Evolutionary conservation across 1,140 invertebrate genomes (phyloP).

Genomic region (Ericerus pela): DNA sequence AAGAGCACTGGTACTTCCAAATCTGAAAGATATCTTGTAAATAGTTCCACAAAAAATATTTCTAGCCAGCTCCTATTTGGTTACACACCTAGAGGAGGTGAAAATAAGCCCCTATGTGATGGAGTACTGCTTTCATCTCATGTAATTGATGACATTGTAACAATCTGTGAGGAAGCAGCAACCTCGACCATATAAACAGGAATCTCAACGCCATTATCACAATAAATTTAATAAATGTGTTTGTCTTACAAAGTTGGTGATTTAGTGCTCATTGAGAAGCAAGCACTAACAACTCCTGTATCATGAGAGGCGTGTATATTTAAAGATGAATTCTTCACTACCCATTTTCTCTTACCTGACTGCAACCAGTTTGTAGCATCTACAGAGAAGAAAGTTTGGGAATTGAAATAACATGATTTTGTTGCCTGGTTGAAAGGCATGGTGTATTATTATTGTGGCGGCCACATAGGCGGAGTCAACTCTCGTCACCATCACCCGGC

Average conservation of each 20-base stretch:
- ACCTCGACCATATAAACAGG: background rate
- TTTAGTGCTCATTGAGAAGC: background rate
- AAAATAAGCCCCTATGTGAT: background rate
- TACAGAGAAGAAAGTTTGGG: too few species aligned
- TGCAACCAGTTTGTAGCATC: too few species aligned
- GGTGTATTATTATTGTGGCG: too few species aligned
- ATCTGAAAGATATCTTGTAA: slow-evolving; percentile 10
- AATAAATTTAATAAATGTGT: background rate
- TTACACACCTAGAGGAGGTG: background rate
- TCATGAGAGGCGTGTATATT: too few species aligned
- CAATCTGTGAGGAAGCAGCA: background rate
- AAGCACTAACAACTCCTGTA: background rate
- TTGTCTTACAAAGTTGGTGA: background rate
- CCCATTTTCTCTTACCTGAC: too few species aligned
- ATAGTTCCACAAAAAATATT: slow-evolving; percentile 14
- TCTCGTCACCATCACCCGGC: too few species aligned
- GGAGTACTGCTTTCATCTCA: background rate
- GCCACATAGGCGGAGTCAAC: too few species aligned
- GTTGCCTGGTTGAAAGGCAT: too few species aligned
- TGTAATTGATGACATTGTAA: background rate
- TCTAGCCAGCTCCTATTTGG: slow-evolving; percentile 20
- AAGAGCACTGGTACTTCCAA: slow-evolving; percentile 8
- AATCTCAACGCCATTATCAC: background rate
- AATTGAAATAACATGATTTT: too few species aligned
- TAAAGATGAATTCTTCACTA: too few species aligned